These are phyloP conservation scores for Xiphorhynchus erythropygius DNA, from an alignment of 2,797 vertebrate species.

Conservation along the genomic window DNA sequence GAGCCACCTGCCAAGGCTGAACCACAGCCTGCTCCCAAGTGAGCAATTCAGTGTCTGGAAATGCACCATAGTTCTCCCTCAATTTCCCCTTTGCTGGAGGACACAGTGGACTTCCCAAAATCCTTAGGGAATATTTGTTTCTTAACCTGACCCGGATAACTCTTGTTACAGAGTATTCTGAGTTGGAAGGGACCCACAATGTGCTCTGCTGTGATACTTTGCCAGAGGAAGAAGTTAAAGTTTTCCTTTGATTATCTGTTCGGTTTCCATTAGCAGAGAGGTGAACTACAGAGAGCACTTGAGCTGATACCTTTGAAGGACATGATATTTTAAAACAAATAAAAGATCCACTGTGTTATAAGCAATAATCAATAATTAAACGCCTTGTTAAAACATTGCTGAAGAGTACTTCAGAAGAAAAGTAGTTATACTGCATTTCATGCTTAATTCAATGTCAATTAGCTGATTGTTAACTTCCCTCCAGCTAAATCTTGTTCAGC, in stretches of 20 bases:
- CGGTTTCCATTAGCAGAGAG: background rate
- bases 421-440: slow-evolving; percentile 92
- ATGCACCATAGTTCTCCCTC: background rate
- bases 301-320: slow-evolving; percentile 69
- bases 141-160: background rate
- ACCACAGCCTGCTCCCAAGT: background rate
- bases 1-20: background rate
- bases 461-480: slow-evolving; percentile 97
- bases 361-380: slow-evolving; percentile 85
- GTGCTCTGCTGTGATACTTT: background rate
- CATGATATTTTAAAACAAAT: slow-evolving; percentile 73
- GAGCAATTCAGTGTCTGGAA: background rate
- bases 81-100: background rate
- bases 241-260: background rate
- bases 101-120: background rate
- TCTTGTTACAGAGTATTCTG: no score
- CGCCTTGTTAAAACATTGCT: slow-evolving; percentile 79
- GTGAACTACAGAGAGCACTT: background rate
- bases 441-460: slow-evolving; percentile 99
- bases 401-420: slow-evolving; percentile 82
- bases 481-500: slow-evolving; percentile 88
- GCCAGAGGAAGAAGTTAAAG: background rate
- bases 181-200: background rate
- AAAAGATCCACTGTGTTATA: slow-evolving; percentile 76
- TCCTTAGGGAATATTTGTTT: background rate